Evolutionary conservation across 1,140 invertebrate genomes (phyloP), one percentile per base, ranked within the genome.

Genomic region (Marisa cornuarietis): DNA sequence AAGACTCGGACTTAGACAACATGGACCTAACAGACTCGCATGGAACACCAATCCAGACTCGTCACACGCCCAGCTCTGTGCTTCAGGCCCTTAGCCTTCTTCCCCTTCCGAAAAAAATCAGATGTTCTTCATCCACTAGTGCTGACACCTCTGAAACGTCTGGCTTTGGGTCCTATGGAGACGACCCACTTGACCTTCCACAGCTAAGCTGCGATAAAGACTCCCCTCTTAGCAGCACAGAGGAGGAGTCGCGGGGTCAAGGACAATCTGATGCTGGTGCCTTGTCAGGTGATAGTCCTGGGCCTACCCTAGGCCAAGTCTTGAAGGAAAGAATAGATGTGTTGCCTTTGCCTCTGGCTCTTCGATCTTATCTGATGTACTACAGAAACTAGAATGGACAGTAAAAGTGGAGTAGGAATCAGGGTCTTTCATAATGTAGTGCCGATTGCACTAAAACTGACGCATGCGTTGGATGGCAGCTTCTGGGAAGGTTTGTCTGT

Each of bases 361-460:
- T 94, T 65, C 93, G 93, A 82, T 69, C 91, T 49, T 94, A 92
- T 82, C 86, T 94, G 68, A 93, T 93, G 84, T 93, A 92, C 79
- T 91, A 93, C 81, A 85, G 89, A 79, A 81, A 85, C 31, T 87
- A 66, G 77, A 13, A 95, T 18, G 9, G 54, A 18, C 4, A 42
- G 11, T 18, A 58, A 58, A 18, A 4, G 54, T 58, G 54, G 11
- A 18, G 54, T 18, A 58, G 54, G 9, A 58, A 58, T 58, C 54
- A 14, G 54, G 54, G 54, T 58, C 54, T 58, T 58, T 58, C 54
- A 58, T 14, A 18, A 42, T 11, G 11, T 18, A 58, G 54, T 58
- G 54, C 54, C 9, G 54, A 18, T 58, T 9, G 54, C 54, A 58
- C 54, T 18, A 58, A 58, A 58, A 58, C 11, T 11, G 54, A 58